phyloP scores from a whole-genome alignment of 2,888 invertebrate genomes.

The Elegia similella region DNA sequence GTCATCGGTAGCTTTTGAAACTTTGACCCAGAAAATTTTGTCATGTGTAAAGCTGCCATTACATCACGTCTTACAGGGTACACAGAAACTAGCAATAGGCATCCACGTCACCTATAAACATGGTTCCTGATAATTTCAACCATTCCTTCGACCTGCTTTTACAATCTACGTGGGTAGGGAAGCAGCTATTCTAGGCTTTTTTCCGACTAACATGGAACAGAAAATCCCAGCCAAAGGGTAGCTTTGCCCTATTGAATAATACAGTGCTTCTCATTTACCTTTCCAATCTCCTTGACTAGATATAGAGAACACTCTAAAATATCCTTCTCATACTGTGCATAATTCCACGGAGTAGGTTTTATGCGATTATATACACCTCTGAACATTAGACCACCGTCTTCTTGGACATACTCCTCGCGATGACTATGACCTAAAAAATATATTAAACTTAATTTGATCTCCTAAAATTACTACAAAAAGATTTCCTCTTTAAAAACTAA shows the following conservation, averaged over 20 bases:
- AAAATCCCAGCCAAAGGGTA: too few relatives aligned
- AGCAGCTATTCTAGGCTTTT: too few relatives aligned
- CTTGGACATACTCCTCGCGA: conserved; percentile 91
- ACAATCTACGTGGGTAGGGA: too few relatives aligned
- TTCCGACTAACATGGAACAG: too few relatives aligned
- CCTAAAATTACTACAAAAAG: conserved; percentile 6
- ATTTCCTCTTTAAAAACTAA: conserved; percentile 1
- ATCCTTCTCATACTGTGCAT: conserved; percentile 93
- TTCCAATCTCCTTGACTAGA: conserved; percentile 87
- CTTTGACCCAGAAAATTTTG: background rate
- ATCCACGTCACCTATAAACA: too few relatives aligned
- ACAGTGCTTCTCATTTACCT: conserved; percentile 56
- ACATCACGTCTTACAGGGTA: background rate
- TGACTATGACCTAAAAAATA: conserved; percentile 81
- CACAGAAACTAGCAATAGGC: too few relatives aligned
- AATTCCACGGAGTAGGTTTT: conserved; percentile 94
- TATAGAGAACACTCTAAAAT: conserved; percentile 90
- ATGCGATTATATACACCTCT: conserved; percentile 92
- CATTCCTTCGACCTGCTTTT: too few relatives aligned
- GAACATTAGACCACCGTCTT: conserved; percentile 95
- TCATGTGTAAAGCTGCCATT: background rate
- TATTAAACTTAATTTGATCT: background rate
- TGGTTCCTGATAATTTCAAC: too few relatives aligned
- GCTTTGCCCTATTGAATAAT: too few relatives aligned
- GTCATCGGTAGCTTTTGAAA: background rate